These are phyloP conservation scores for Drosophila mimica DNA, from an alignment of 2,888 invertebrate species.

Conservation along the genomic window DNA sequence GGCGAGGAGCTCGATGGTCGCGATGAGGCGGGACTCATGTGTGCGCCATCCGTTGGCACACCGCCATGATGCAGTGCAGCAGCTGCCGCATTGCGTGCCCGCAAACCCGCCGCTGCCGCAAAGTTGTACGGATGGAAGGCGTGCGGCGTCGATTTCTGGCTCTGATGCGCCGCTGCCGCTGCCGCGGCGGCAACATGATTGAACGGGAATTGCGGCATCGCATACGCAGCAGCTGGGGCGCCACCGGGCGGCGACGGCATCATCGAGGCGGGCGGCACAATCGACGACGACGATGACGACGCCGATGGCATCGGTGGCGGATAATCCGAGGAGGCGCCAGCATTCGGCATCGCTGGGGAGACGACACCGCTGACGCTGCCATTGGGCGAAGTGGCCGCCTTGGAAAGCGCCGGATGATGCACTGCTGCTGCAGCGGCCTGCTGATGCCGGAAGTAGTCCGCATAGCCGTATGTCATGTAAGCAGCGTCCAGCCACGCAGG, in stretches of 20 bases:
- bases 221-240: conserved; percentile 81
- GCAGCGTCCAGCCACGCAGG: conserved; percentile 94
- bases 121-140: conserved; percentile 88
- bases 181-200: conserved; percentile 83
- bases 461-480: conserved; percentile 91
- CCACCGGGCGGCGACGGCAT: conserved; percentile 86
- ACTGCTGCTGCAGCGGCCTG: conserved; percentile 85
- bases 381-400: conserved; percentile 86
- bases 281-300: conserved; percentile 34
- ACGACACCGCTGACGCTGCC: conserved; percentile 48
- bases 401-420: conserved; percentile 87
- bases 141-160: conserved; percentile 83
- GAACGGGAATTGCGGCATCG: conserved; percentile 87
- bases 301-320: conserved; percentile 43
- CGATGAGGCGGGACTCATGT: conserved; percentile 84
- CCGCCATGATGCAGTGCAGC: conserved; percentile 63
- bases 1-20: conserved; percentile 83
- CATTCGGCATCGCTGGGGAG: conserved; percentile 44
- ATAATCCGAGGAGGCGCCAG: conserved; percentile 49
- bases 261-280: conserved; percentile 74
- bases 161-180: conserved; percentile 67
- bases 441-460: conserved; percentile 89
- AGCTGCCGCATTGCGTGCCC: conserved; percentile 76
- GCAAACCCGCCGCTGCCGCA: conserved; percentile 81
- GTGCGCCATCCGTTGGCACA: conserved; percentile 60